phyloP scores from a whole-genome alignment of 2,888 invertebrate species.

The Sceliomorpha sp. region DNA sequence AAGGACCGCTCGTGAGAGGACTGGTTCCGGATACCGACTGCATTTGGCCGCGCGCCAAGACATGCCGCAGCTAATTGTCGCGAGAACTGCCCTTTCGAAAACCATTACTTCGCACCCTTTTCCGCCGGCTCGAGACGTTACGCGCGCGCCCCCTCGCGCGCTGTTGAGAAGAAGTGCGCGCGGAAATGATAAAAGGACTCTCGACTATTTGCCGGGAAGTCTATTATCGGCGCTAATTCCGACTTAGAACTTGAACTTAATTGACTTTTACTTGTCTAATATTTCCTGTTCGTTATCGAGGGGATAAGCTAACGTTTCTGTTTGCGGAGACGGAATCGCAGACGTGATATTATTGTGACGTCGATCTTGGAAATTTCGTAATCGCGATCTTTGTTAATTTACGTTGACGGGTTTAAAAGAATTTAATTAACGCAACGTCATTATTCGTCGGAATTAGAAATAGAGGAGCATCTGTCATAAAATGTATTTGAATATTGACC shows the following conservation, averaged over 20 bases:
- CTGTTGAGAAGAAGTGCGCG: constrained; percentile 28
- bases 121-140: constrained; percentile 36
- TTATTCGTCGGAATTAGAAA: no score
- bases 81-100: constrained; percentile 74
- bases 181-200: constrained; percentile 49
- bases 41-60: constrained; percentile 70
- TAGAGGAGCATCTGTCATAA: not conserved
- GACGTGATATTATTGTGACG: no score
- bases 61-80: constrained; percentile 73
- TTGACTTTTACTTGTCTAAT: constrained; percentile 41
- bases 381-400: no score
- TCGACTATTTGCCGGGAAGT: constrained; percentile 20
- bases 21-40: constrained; percentile 51
- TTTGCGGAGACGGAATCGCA: no score
- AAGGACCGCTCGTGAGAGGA: constrained; percentile 30
- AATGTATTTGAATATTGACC: not conserved
- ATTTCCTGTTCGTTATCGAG: constrained; percentile 3
- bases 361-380: no score
- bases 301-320: constrained; percentile 1
- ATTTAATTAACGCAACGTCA: no score
- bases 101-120: constrained; percentile 68
- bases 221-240: constrained; percentile 49
- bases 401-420: no score
- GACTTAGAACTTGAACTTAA: constrained; percentile 40
- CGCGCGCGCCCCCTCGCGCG: no score